A percentile compares a stretch with the other conserved stretches of the same genome.
Evolutionary conservation across 35 echinoderm and acorn worm species (phyloP).

Genomic region (Chiridota heheva): DNA sequence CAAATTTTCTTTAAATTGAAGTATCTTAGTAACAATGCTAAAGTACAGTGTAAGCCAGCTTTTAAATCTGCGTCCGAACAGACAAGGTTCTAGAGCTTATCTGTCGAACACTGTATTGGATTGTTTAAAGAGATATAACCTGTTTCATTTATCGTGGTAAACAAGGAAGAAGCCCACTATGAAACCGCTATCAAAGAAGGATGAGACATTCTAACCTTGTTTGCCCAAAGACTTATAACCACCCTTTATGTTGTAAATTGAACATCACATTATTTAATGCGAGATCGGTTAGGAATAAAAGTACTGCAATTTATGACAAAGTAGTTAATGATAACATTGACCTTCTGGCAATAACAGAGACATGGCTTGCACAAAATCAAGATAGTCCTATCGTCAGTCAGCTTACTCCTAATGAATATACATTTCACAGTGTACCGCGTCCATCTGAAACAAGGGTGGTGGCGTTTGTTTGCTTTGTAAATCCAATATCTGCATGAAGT

Average conservation of each 20-base stretch:
- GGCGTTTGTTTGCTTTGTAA: constrained; percentile 16
- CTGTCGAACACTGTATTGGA: no score
- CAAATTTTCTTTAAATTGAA: no score
- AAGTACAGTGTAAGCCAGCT: no score
- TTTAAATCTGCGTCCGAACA: no score
- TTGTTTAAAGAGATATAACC: no score
- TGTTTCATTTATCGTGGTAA: no score
- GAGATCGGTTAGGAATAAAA: constrained; percentile 23
- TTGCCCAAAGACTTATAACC: not conserved
- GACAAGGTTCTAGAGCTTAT: no score
- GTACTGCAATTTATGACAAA: constrained; percentile 25
- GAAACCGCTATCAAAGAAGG: no score
- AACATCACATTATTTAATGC: constrained; percentile 11
- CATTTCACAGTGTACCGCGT: constrained; percentile 9
- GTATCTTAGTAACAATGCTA: no score
- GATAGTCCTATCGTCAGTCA: constrained; percentile 15
- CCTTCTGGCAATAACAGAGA: constrained; percentile 25
- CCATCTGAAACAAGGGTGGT: constrained; percentile 4
- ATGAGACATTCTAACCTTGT: no score
- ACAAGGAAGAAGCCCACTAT: no score
- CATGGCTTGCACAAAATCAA: constrained; percentile 9
- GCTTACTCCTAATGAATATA: constrained; percentile 2
- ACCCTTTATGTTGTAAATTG: not conserved
- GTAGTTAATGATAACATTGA: constrained; percentile 17
- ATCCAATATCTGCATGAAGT: constrained; percentile 16